Evolutionary conservation across 1,140 invertebrate genomes (phyloP), one percentile per base, ranked within the genome.

Genomic region (Bombus cullumanus): DNA sequence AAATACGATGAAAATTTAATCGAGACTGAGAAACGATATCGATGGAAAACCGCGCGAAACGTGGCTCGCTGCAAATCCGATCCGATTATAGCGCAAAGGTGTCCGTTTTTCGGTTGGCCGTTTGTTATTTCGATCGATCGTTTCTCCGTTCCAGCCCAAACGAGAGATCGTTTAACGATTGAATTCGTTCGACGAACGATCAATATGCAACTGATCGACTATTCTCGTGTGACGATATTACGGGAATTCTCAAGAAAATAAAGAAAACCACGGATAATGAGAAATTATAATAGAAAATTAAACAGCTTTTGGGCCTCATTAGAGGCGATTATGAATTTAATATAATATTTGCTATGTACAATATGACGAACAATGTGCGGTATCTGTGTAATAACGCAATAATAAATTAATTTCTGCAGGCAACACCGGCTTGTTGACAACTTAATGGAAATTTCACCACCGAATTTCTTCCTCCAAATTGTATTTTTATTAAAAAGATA

Each of bases 1-100:
- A 28, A 66, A 25, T 41, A 37, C 6, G n/a, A 4, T 83, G 81
- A 76, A 83, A 83, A 66, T 83, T 83, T 83, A 22, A 76, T 76
- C 59, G 34, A n/a, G 1, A 34, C 28, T 18, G 53, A 25, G 57
- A 28, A 43, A 59, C 80, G 12, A 10, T 62, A 73, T 73, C 53
- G 37, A 22, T 12, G n/a, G 39, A 31, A 72, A 81, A 81, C 28
- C 43, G 34, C 28, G 10, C 34, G 79, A 71, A 71, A 39, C 37
- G 25, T 22, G 4, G 66, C 41, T 25, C 47, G 5, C 10, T 9
- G 69, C 12, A 43, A 81, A 83, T 75, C 31, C 31, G 13, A 69
- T 69, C 72, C 81, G 72, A 83, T 76, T 76, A 83, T 47, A 76
- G 37, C 31, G 31, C 22, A 31, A 37, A 68, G 25, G 34, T 37